phyloP scores from a whole-genome alignment of 1,140 invertebrate genomes.

The Cotesia vestalis region DNA sequence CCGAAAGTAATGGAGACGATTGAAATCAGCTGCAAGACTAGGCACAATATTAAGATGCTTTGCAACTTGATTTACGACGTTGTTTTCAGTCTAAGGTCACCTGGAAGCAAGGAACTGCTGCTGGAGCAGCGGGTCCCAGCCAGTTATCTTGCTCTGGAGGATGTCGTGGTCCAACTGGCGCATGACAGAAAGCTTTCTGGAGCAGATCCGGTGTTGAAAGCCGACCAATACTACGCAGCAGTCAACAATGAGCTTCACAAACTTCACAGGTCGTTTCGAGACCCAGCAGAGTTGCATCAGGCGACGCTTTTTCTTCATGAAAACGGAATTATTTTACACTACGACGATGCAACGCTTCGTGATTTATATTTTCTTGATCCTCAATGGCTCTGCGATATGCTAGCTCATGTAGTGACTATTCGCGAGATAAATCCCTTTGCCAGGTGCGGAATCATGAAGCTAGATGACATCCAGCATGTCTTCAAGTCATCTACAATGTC shows the following conservation, averaged over 20 bases:
- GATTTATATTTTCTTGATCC: slow-evolving; percentile 96
- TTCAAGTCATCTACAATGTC: slow-evolving; percentile 78
- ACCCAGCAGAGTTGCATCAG: slow-evolving; percentile 91
- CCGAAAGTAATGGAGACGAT: slow-evolving; percentile 93
- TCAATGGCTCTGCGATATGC: slow-evolving; percentile 98
- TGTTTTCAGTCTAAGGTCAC: slow-evolving; percentile 89
- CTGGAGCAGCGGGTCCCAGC: slow-evolving; percentile 95
- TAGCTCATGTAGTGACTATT: slow-evolving; percentile 95
- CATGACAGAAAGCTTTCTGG: slow-evolving; percentile 73
- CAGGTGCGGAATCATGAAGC: slow-evolving; percentile 90
- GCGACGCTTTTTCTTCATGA: slow-evolving; percentile 97
- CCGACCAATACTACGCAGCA: slow-evolving; percentile 82
- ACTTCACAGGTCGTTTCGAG: slow-evolving; percentile 79
- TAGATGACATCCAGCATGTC: slow-evolving; percentile 91
- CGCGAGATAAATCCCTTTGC: slow-evolving; percentile 96
- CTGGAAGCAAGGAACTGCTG: slow-evolving; percentile 89
- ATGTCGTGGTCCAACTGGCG: slow-evolving; percentile 85
- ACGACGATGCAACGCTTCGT: slow-evolving; percentile 94
- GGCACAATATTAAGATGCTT: slow-evolving; percentile 90
- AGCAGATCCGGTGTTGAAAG: slow-evolving; percentile 87
- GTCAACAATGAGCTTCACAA: slow-evolving; percentile 77
- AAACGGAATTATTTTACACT: slow-evolving; percentile 96
- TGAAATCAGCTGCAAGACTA: slow-evolving; percentile 89
- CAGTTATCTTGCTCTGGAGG: slow-evolving; percentile 93
- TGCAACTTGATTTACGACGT: slow-evolving; percentile 94